Evolutionary conservation across 2,888 invertebrate genomes (phyloP).

Genomic region (Acronicta alni): DNA sequence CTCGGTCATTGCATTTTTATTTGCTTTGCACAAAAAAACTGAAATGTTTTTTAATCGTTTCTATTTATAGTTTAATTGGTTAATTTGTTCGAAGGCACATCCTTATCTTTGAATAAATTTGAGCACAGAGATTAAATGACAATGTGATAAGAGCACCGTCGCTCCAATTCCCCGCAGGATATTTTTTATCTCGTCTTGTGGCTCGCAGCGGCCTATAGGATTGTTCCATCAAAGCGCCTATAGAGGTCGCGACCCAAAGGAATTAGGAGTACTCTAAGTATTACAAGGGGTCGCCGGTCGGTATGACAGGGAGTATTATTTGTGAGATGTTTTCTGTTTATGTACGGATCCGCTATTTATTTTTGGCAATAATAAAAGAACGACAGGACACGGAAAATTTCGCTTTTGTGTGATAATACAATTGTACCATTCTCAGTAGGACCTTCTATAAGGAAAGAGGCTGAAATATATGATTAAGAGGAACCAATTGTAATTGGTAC

Average conservation of each 20-base stretch:
- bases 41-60: neutral
- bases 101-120: conserved; percentile 18
- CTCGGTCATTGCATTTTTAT: conserved; percentile 33
- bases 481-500: too few relatives aligned
- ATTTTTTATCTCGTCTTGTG: conserved; percentile 23
- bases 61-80: conserved; percentile 19
- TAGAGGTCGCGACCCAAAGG: conserved; percentile 42
- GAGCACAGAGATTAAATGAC: conserved; percentile 18
- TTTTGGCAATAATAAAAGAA: conserved; percentile 2
- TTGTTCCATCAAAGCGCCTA: conserved; percentile 8
- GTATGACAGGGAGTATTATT: conserved; percentile 36
- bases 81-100: conserved; percentile 1
- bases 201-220: conserved; percentile 3
- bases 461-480: too few relatives aligned
- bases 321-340: conserved; percentile 27
- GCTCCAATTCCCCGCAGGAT: neutral
- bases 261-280: conserved; percentile 24
- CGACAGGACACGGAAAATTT: too few relatives aligned
- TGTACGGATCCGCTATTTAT: conserved; percentile 8
- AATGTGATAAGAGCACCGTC: conserved; percentile 22
- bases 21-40: conserved; percentile 22
- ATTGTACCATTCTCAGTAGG: too few relatives aligned
- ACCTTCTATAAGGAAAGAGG: too few relatives aligned
- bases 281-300: conserved; percentile 20
- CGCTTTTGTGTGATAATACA: too few relatives aligned